Conservation (phyloP, 2,888 invertebrate species). For the Dasypogon diadema region DNA sequence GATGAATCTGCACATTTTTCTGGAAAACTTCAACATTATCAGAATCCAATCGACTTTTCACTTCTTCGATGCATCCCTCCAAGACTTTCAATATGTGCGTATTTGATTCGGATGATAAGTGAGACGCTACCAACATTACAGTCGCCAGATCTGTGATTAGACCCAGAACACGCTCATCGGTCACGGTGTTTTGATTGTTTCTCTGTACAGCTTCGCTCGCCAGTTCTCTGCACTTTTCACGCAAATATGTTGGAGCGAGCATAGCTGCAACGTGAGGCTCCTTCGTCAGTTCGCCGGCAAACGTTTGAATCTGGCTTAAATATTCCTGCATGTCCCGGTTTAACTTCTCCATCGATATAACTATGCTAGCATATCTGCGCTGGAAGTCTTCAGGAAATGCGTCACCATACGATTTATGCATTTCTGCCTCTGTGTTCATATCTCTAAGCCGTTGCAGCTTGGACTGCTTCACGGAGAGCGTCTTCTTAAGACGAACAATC, state of each 20-base stretch:
- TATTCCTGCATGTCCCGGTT: constrained; percentile 89
- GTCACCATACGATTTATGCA: constrained; percentile 83
- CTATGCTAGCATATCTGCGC: constrained; percentile 86
- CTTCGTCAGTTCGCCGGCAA: constrained; percentile 87
- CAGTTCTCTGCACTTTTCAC: constrained; percentile 89
- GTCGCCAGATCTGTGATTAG: constrained; percentile 91
- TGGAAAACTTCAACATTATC: constrained; percentile 84
- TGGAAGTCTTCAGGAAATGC: constrained; percentile 89
- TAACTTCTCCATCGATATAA: constrained; percentile 91
- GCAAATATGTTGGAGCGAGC: constrained; percentile 87
- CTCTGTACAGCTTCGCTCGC: constrained; percentile 84
- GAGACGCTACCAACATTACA: constrained; percentile 74
- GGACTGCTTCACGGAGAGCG: constrained; percentile 83
- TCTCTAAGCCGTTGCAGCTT: constrained; percentile 84
- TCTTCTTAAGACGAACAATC: constrained; percentile 88
- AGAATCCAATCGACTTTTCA: constrained; percentile 82
- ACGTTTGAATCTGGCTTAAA: constrained; percentile 85
- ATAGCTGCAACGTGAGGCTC: constrained; percentile 88
- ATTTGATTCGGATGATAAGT: constrained; percentile 80
- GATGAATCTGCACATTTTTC: constrained; percentile 90
- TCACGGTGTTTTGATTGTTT: constrained; percentile 75
- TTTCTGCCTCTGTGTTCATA: constrained; percentile 92
- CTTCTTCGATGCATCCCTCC: constrained; percentile 91
- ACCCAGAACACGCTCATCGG: constrained; percentile 75
- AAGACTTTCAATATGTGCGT: constrained; percentile 91